Evolutionary conservation across 2,797 vertebrate species (phyloP).

Genomic region (Tympanoctomys barrerae): DNA sequence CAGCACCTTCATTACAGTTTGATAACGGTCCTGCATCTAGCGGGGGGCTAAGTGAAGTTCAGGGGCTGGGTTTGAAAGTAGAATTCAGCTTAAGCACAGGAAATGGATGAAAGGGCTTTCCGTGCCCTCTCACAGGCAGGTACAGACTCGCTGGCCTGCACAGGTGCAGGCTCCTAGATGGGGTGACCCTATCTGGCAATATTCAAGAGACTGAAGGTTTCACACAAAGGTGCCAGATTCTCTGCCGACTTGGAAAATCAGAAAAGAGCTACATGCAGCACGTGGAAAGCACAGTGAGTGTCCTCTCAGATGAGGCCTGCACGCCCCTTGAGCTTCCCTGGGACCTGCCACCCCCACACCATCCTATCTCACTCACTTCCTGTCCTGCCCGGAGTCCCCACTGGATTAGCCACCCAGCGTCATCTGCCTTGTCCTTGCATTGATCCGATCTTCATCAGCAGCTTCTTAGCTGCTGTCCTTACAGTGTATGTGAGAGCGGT

Average conservation of each 20-base stretch:
- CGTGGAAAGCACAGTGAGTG: background rate
- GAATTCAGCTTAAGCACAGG: background rate
- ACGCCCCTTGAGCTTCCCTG: background rate
- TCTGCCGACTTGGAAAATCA: background rate
- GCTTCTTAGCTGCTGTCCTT: background rate
- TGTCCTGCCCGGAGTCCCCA: fast-evolving
- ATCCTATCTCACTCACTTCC: fast-evolving
- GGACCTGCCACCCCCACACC: fast-evolving
- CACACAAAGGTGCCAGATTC: background rate
- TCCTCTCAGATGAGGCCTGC: background rate
- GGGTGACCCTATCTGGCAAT: background rate
- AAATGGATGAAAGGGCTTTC: background rate
- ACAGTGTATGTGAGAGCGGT: fast-evolving
- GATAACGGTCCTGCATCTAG: background rate
- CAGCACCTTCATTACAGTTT: background rate
- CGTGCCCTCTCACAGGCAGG: too few relatives aligned
- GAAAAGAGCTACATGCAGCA: too few relatives aligned
- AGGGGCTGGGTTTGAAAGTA: background rate
- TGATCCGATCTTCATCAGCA: background rate
- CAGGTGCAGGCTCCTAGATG: background rate
- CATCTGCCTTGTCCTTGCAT: background rate
- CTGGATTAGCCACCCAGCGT: fast-evolving
- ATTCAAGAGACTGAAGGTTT: background rate
- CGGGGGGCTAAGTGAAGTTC: fast-evolving
- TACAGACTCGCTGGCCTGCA: background rate